Evolutionary conservation across 1,140 invertebrate species (phyloP).

Genomic region (Scylla paramamosain): DNA sequence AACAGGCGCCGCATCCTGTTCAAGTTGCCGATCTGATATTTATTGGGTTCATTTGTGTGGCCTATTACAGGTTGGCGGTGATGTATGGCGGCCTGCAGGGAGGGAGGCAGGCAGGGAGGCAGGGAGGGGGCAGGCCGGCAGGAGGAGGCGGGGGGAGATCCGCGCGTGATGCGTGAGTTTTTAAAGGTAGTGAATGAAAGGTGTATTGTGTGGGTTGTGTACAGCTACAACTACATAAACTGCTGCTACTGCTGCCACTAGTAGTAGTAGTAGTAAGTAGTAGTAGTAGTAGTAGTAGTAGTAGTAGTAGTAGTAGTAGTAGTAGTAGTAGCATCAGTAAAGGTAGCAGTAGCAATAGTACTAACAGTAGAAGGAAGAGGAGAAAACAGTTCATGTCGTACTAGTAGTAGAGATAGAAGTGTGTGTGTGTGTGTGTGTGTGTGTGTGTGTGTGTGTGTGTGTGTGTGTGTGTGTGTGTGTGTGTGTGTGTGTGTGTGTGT

Average conservation of each 20-base stretch:
- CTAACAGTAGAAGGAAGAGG: neutral
- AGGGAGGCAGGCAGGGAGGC: neutral
- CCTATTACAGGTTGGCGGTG: neutral
- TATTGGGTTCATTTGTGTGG: neutral
- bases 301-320: slow-evolving; percentile 45
- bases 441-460: slow-evolving; percentile 26
- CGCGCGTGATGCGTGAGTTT: too few species aligned
- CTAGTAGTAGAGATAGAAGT: neutral
- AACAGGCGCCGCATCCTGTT: neutral
- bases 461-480: slow-evolving; percentile 26
- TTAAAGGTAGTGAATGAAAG: too few species aligned
- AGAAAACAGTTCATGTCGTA: neutral
- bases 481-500: slow-evolving; percentile 29
- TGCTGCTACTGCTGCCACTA: neutral
- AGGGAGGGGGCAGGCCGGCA: neutral
- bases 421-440: slow-evolving; percentile 29
- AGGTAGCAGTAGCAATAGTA: slow-evolving; percentile 23
- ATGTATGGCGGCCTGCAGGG: neutral
- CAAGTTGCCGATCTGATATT: neutral
- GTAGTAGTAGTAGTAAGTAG: neutral
- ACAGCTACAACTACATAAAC: neutral
- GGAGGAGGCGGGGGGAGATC: neutral
- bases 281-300: slow-evolving; percentile 45
- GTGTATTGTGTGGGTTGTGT: too few species aligned
- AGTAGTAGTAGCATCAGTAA: slow-evolving; percentile 5